phyloP scores from a whole-genome alignment of 2,888 invertebrate species.

The Leptopilina drosophilae region DNA sequence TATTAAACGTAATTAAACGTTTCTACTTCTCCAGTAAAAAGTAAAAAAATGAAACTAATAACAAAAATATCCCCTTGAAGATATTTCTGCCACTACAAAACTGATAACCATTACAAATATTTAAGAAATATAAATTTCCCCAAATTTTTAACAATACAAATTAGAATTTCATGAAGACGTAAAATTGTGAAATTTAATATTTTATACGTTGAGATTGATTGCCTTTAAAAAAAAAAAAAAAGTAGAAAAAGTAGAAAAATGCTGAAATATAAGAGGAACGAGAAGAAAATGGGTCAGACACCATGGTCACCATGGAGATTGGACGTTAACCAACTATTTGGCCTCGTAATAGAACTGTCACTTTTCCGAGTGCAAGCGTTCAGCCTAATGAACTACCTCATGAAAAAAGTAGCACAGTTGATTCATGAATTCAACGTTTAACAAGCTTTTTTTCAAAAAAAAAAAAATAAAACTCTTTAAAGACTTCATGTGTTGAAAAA shows the following conservation, averaged over 20 bases:
- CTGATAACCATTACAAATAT: too few relatives aligned
- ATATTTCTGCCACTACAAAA: too few relatives aligned
- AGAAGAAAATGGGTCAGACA: constrained; percentile 26
- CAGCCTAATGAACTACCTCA: constrained; percentile 23
- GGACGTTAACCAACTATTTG: constrained; percentile 24
- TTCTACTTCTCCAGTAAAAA: too few relatives aligned
- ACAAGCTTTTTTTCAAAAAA: background rate
- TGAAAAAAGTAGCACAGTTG: constrained; percentile 20
- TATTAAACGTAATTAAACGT: too few relatives aligned
- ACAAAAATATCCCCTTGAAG: too few relatives aligned
- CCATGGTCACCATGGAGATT: constrained; percentile 31
- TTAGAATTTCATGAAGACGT: background rate
- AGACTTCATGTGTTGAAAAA: background rate
- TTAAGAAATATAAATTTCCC: too few relatives aligned
- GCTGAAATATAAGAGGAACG: constrained; percentile 7
- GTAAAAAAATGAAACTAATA: too few relatives aligned
- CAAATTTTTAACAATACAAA: background rate
- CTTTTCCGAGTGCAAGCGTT: constrained; percentile 26
- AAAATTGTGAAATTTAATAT: constrained; percentile 1
- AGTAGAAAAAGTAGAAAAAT: background rate
- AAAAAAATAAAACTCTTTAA: background rate
- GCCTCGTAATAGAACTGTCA: constrained; percentile 29
- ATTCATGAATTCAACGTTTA: constrained; percentile 26
- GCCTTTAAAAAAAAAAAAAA: background rate
- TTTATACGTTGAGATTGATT: background rate